Conservation (phyloP, 64 coral and sea anemone species). For the Actinia equina region DNA sequence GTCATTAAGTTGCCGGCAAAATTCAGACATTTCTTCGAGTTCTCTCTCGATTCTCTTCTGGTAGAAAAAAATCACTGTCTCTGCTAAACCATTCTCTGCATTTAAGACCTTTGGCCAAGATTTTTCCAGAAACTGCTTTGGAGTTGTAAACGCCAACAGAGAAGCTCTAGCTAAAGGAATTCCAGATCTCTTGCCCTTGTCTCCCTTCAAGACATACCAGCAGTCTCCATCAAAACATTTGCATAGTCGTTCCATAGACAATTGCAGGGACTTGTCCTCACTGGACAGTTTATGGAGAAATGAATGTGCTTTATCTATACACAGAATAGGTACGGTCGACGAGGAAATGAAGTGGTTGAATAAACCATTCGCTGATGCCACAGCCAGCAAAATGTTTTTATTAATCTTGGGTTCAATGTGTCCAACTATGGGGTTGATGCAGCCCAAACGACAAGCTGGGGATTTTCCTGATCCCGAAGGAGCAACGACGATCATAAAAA, state of each 20-base stretch:
- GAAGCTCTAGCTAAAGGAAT: conserved; percentile 42
- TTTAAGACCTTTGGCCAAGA: conserved; percentile 48
- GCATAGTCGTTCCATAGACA: conserved; percentile 56
- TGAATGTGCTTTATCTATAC: conserved; percentile 54
- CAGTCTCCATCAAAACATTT: conserved; percentile 59
- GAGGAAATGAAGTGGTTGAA: conserved; percentile 12
- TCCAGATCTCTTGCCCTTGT: conserved; percentile 41
- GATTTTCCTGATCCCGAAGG: background rate
- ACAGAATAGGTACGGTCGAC: conserved; percentile 24
- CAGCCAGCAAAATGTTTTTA: conserved; percentile 14
- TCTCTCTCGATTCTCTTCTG: conserved; percentile 5
- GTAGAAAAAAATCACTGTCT: conserved; percentile 47
- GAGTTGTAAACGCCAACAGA: conserved; percentile 51
- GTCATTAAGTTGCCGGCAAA: conserved; percentile 11
- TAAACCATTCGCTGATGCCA: conserved; percentile 9
- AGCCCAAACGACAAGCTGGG: conserved; percentile 39
- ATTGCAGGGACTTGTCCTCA: background rate
- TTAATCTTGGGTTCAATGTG: conserved; percentile 24
- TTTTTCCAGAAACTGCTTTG: conserved; percentile 50
- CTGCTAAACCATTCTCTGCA: conserved; percentile 48
- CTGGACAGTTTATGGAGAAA: conserved; percentile 41
- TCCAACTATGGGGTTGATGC: background rate
- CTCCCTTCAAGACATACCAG: conserved; percentile 61
- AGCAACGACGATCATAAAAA: background rate
- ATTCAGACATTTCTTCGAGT: conserved; percentile 46